Evolutionary conservation across 2,113 vertebrate genomes (phyloP).

Genomic region (Phrynosoma blainvillii): DNA sequence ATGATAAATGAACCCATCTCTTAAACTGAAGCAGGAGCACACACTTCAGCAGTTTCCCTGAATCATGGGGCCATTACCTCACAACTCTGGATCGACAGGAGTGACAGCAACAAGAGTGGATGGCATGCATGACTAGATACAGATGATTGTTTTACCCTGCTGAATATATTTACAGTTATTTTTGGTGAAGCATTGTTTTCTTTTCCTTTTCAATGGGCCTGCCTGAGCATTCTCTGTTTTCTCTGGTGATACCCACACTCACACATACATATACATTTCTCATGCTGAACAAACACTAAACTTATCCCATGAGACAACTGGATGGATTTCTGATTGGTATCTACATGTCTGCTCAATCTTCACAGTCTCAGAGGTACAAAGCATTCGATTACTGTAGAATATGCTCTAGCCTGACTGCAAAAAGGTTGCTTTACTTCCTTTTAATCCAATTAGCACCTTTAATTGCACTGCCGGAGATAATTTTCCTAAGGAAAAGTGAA

Average conservation of each 20-base stretch:
- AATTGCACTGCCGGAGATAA: constrained; percentile 34
- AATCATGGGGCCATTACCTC: constrained; percentile 79
- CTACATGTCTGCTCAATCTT: constrained; percentile 24
- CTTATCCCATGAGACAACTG: constrained; percentile 38
- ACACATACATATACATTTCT: constrained; percentile 37
- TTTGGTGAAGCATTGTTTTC: constrained; percentile 44
- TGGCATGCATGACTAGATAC: constrained; percentile 73
- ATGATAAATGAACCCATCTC: constrained; percentile 89
- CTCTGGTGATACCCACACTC: constrained; percentile 25
- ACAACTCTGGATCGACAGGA: constrained; percentile 77
- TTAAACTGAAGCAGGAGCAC: constrained; percentile 77
- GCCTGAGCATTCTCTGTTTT: constrained; percentile 41
- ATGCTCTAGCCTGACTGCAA: constrained; percentile 6
- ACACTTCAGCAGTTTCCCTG: constrained; percentile 79
- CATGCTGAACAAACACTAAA: constrained; percentile 13
- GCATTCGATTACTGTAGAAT: constrained; percentile 31
- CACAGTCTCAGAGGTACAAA: constrained; percentile 16
- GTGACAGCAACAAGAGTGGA: constrained; percentile 62
- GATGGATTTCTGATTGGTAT: constrained; percentile 37
- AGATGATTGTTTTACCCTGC: constrained; percentile 77
- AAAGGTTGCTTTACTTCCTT: constrained; percentile 32
- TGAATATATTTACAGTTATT: constrained; percentile 77
- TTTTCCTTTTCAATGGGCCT: constrained; percentile 29
- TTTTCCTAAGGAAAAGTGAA: constrained; percentile 20
- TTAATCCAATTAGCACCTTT: constrained; percentile 36